Evolutionary conservation across 2,113 vertebrate genomes (phyloP), one percentile per base, ranked within the genome.

Genomic region (Macaca fascicularis): DNA sequence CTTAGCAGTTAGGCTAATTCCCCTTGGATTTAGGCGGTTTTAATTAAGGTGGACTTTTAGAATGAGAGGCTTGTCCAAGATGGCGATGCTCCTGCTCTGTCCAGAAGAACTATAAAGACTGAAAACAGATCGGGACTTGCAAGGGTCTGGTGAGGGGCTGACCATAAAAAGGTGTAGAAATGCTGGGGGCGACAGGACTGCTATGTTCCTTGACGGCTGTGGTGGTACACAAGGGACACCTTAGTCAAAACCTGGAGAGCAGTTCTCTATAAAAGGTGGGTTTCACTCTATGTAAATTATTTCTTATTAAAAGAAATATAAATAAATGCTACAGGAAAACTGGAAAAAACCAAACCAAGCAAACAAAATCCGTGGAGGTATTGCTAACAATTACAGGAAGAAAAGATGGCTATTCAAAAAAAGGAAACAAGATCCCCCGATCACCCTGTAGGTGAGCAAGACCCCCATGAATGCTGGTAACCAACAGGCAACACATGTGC

Each of bases 221-320:
- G n/a, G n/a, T 8, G 32, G 52, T 10, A 48, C 17, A 13, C 3
- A 16, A 45, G 3, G 5, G 5, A 12, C 16, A 2, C 17, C 38
- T 9, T 19, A 35, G 40, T 16, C 27, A 82, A 11, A 81, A 72
- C 50, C 6, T 20, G 2, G 6, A 57, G 10, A 32, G 38, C 59
- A 19, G 14, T 19, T 22, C 57, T 92, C 8, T 22, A 17, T 22
- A 32, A 57, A 50, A 81, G 43, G 27, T 32, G 6, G 14, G 38
- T 35, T 45, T 61, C 32, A 2, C 70, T 78, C 3, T 14, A 9
- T 45, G 11, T 70, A n/a, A 83, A 38, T 45, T 48, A 19, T 32
- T n/a, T 20, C 64, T 23, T 30, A 38, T 78, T 81, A 9, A 40
- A 81, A 82, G 52, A 85, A 91, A 48, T 38, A 38, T 64, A n/a